Conservation (phyloP, 2,113 vertebrate genomes). For the Oxyruncus cristatus region DNA sequence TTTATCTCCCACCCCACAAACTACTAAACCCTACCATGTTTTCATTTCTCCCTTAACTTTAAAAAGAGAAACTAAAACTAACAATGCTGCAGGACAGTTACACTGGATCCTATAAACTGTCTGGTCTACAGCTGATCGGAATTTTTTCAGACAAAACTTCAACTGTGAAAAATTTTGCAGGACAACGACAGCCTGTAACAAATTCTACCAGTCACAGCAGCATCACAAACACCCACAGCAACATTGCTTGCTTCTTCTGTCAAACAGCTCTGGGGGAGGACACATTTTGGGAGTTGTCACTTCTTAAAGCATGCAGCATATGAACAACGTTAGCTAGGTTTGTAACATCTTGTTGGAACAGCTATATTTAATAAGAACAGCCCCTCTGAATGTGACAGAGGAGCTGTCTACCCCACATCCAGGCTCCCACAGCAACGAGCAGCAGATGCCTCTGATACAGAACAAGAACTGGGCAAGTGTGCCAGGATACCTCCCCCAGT, state of each 20-base stretch:
- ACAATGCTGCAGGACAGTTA: neutral
- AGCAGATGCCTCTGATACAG: neutral
- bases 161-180: neutral
- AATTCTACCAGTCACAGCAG: neutral
- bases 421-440: neutral
- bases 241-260: neutral
- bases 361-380: neutral
- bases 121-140: neutral
- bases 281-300: neutral
- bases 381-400: neutral
- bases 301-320: neutral
- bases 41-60: neutral
- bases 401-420: neutral
- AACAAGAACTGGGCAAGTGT: neutral
- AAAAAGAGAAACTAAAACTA: neutral
- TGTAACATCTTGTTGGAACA: neutral
- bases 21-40: neutral
- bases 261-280: neutral
- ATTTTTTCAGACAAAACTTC: neutral
- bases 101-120: neutral
- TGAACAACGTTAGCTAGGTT: neutral
- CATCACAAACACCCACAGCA: neutral
- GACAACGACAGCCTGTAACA: neutral
- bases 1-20: neutral
- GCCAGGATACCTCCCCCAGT: neutral